Evolutionary conservation across 2,113 vertebrate species (phyloP), one percentile per base, ranked within the genome.

Genomic region (Malurus alboscapulatus): DNA sequence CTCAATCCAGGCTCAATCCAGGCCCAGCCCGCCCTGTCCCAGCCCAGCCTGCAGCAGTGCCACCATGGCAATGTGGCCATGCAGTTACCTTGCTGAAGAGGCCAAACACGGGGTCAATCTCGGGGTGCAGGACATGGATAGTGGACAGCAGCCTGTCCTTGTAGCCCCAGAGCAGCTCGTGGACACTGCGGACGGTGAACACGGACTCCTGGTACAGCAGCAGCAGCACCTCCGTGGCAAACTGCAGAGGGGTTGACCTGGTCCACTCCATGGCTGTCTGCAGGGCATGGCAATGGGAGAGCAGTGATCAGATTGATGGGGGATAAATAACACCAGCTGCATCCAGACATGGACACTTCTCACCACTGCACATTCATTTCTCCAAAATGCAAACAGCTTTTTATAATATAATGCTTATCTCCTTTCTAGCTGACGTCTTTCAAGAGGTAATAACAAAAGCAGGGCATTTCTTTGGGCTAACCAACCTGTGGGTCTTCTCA

Each of bases 81-180:
- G 1, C 26, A n/a, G 92, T 96, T 97, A 99, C 99, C 98, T 98
- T 98, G 75, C 97, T 98, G 92, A 99, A 99, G 29, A 99, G 97
- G 21, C 99, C 99, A 29, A 99, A 99, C 20, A 97, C 61, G 1
- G 97, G 89, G 34, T 99, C 98, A 6, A 99, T 14, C 0, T 94
- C 77, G 0, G 96, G 97, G 2, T 30, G 27, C 1, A 98, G 9
- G 0, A 7, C 0, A 3, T 97, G 97, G 24, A 99, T 54, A 14
- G 93, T 30, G 50, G 97, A 97, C 16, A 99, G 97, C 8, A 99
- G 87, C 24, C 73, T 90, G 75, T 99, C 99, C 73, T 97, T 98
- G 91, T 99, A 99, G 42, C 99, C 99, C 99, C 99, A 99, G 22
- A 99, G 97, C 44, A 99, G 93, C 21, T 99, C 98, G 1, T 98